Evolutionary conservation across 2,888 invertebrate genomes (phyloP).

Genomic region (Drosophila mulleri): DNA sequence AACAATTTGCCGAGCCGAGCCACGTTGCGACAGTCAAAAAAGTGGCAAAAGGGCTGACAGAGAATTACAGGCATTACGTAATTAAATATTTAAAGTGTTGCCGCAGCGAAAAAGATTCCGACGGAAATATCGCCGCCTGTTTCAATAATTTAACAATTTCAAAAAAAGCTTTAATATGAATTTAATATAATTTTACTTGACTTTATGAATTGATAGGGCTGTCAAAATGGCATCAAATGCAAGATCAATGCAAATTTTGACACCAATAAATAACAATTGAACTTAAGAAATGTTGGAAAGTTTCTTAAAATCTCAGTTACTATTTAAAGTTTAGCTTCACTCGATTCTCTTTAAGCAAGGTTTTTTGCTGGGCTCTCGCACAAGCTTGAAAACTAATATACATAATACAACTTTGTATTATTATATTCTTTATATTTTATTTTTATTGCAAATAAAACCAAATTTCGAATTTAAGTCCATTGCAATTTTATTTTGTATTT

Average conservation of each 20-base stretch:
- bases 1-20: slow-evolving; percentile 56
- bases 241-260: background rate
- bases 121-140: slow-evolving; percentile 41
- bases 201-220: background rate
- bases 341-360: no score
- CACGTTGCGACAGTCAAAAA: slow-evolving; percentile 20
- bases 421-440: no score
- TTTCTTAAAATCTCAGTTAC: background rate
- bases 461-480: no score
- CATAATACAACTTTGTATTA: no score
- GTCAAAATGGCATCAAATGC: background rate
- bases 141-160: slow-evolving; percentile 2
- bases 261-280: no score
- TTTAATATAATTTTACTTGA: slow-evolving; percentile 13
- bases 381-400: no score
- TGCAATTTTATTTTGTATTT: no score
- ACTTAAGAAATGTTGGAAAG: no score
- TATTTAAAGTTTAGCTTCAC: background rate
- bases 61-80: slow-evolving; percentile 69
- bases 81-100: slow-evolving; percentile 77
- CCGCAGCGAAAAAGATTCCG: slow-evolving; percentile 34
- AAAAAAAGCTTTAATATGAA: slow-evolving; percentile 36
- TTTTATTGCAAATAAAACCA: no score
- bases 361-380: no score
- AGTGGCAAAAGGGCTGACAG: slow-evolving; percentile 48